Conservation (phyloP, 2,888 invertebrate genomes). For the Drosophila acutilabella region DNA sequence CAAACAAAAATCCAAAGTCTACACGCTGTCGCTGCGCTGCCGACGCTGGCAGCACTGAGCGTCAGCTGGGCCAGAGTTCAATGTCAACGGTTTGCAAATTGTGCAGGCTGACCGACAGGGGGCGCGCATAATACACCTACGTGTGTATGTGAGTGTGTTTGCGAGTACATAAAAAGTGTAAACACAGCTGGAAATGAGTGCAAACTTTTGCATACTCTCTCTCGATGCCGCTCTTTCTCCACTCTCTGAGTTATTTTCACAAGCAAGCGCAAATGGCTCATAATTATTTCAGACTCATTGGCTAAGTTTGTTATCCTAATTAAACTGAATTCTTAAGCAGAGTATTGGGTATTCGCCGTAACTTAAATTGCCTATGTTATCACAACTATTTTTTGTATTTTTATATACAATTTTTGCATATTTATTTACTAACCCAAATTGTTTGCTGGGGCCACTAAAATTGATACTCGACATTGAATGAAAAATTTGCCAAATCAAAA, state of each 20-base stretch:
- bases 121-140: constrained; percentile 48
- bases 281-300: background rate
- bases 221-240: background rate
- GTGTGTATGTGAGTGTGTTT: background rate
- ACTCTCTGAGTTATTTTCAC: background rate
- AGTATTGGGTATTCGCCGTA: constrained; percentile 6
- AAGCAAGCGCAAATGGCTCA: background rate
- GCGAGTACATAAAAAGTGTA: constrained; percentile 3
- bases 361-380: background rate
- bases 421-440: constrained; percentile 67
- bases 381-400: constrained; percentile 31
- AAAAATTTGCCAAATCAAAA: constrained; percentile 41
- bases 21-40: constrained; percentile 32
- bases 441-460: constrained; percentile 63
- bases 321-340: background rate
- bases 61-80: constrained; percentile 61
- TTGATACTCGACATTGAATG: constrained; percentile 75
- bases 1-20: constrained; percentile 25
- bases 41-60: constrained; percentile 30
- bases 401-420: constrained; percentile 50
- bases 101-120: constrained; percentile 38
- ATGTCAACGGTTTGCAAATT: constrained; percentile 64
- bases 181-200: background rate
- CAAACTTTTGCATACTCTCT: background rate
- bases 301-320: background rate